A percentile compares a stretch with the other conserved stretches of the same genome.
These are phyloP conservation scores for Malurus splendens DNA, from an alignment of 2,797 vertebrate species.

Conservation along the genomic window DNA sequence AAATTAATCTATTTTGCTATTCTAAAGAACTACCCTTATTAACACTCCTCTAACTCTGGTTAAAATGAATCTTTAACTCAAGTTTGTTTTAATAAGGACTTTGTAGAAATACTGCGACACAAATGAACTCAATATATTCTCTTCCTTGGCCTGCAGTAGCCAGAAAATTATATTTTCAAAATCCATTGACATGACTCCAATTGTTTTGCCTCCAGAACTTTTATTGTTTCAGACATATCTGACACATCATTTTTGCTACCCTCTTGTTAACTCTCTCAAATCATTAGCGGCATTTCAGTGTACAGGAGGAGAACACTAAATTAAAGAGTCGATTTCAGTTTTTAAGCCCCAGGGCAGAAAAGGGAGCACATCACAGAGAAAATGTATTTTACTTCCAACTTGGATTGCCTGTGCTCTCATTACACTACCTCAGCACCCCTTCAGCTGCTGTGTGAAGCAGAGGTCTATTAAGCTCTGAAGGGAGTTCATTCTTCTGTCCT, in stretches of 20 bases:
- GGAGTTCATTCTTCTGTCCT: constrained; percentile 43
- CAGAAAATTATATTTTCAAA: constrained; percentile 29
- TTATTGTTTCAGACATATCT: constrained; percentile 20
- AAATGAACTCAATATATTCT: not conserved
- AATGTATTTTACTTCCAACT: constrained; percentile 56
- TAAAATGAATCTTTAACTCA: not conserved
- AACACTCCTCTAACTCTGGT: not conserved
- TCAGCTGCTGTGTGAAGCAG: not conserved
- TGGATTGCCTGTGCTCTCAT: constrained; percentile 36
- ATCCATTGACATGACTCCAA: constrained; percentile 7
- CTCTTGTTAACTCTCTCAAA: constrained; percentile 41
- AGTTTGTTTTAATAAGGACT: not conserved
- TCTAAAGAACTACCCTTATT: not conserved
- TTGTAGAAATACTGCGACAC: not conserved
- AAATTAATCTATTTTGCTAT: not conserved
- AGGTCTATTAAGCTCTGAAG: constrained; percentile 42
- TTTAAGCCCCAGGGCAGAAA: constrained; percentile 57
- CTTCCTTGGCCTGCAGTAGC: not conserved
- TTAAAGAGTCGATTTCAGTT: constrained; percentile 53
- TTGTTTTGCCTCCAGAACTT: constrained; percentile 13
- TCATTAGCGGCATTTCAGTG: constrained; percentile 34
- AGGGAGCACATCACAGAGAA: constrained; percentile 56
- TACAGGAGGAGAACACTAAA: constrained; percentile 28
- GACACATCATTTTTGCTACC: constrained; percentile 15
- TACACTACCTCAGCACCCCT: constrained; percentile 15